These are phyloP conservation scores for Lochmaea crataegi DNA, from an alignment of 2,888 invertebrate species.

Conservation along the genomic window DNA sequence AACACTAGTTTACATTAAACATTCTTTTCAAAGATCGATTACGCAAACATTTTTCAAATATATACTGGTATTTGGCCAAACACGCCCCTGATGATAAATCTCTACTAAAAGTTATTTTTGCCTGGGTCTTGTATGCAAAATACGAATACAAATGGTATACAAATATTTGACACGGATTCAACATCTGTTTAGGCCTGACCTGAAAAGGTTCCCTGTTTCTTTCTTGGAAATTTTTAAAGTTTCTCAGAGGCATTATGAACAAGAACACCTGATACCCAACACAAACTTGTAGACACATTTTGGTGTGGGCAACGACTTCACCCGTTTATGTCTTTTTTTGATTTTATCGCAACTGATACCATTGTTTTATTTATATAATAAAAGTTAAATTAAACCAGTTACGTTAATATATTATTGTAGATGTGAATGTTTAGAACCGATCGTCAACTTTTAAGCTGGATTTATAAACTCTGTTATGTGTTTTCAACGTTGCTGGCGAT, in stretches of 20 bases:
- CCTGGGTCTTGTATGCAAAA: slow-evolving; percentile 29
- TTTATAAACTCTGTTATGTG: too few relatives aligned
- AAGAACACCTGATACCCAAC: slow-evolving; percentile 39
- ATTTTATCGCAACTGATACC: slow-evolving; percentile 29
- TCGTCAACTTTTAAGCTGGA: too few relatives aligned
- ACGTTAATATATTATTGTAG: not conserved
- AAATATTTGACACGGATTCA: slow-evolving; percentile 40
- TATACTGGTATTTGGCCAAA: not conserved
- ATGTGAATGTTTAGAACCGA: too few relatives aligned
- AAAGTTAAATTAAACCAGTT: not conserved
- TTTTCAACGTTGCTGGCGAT: too few relatives aligned
- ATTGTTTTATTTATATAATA: slow-evolving; percentile 16
- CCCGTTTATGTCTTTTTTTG: slow-evolving; percentile 26
- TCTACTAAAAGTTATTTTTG: slow-evolving; percentile 22
- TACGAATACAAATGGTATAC: slow-evolving; percentile 38
- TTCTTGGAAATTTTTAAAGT: slow-evolving; percentile 35
- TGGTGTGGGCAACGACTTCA: slow-evolving; percentile 33
- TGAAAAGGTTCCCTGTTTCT: slow-evolving; percentile 38
- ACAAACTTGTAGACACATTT: slow-evolving; percentile 30
- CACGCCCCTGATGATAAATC: slow-evolving; percentile 30
- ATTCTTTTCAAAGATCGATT: not conserved
- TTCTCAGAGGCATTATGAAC: slow-evolving; percentile 36
- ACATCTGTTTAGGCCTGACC: slow-evolving; percentile 40
- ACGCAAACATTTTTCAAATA: not conserved
- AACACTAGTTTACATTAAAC: not conserved